These are phyloP conservation scores for Drosophila pandora DNA, from an alignment of 1,140 invertebrate genomes.

Conservation along the genomic window DNA sequence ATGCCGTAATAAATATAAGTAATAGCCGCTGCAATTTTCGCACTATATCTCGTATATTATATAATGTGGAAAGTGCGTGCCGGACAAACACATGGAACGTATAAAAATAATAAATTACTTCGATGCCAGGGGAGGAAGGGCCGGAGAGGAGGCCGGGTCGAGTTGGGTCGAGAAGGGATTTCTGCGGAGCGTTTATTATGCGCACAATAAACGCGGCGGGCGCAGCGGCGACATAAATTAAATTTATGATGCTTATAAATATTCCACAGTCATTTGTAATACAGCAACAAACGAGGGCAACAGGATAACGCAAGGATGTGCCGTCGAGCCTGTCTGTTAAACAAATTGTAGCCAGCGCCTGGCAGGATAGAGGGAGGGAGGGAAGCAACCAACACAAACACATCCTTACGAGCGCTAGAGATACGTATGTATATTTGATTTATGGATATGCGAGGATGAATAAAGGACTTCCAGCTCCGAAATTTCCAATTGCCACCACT, in stretches of 20 bases:
- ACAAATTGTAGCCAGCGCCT: constrained; percentile 64
- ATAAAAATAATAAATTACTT: constrained; percentile 52
- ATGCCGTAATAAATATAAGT: constrained; percentile 51
- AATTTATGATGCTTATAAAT: constrained; percentile 82
- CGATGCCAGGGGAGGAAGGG: neutral
- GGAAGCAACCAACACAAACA: constrained; percentile 30
- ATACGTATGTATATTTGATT: constrained; percentile 59
- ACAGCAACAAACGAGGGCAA: constrained; percentile 60
- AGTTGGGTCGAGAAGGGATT: constrained; percentile 59
- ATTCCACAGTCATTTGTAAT: constrained; percentile 76
- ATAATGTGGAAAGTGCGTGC: constrained; percentile 52
- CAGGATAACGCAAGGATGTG: constrained; percentile 76
- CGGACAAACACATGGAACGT: constrained; percentile 49
- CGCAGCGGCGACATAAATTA: constrained; percentile 57
- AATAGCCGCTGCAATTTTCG: constrained; percentile 60
- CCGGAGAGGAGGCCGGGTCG: constrained; percentile 16
- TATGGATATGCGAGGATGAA: constrained; percentile 54
- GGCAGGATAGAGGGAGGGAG: constrained; percentile 6
- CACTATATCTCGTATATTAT: constrained; percentile 52
- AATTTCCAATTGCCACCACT: constrained; percentile 43
- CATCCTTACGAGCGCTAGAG: constrained; percentile 35
- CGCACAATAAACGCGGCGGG: constrained; percentile 76
- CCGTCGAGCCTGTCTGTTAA: constrained; percentile 59
- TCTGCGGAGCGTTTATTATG: constrained; percentile 81
- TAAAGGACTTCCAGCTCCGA: constrained; percentile 40